Conservation (phyloP, 2,797 vertebrate species). For the Anguilla anguilla region DNA sequence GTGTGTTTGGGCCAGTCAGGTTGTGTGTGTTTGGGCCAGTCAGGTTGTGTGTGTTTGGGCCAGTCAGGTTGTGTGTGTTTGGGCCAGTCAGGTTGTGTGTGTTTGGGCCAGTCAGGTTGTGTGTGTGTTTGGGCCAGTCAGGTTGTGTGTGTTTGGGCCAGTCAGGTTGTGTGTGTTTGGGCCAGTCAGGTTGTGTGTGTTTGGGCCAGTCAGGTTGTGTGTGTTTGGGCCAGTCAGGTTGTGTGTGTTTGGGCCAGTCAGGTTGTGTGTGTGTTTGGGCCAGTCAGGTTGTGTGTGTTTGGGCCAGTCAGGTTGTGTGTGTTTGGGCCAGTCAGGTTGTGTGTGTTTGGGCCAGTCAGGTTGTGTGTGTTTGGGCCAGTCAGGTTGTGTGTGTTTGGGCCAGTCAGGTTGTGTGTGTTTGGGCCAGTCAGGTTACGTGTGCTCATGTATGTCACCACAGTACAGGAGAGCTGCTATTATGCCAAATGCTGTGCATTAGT, state of each 20-base stretch:
- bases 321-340: constrained; percentile 56
- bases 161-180: constrained; percentile 54
- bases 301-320: constrained; percentile 74
- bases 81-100: constrained; percentile 47
- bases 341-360: no score
- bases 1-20: not conserved
- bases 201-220: constrained; percentile 54
- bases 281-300: constrained; percentile 50
- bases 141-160: constrained; percentile 67
- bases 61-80: no score
- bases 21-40: constrained; percentile 67
- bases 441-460: constrained; percentile 85
- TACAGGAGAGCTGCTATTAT: constrained; percentile 77
- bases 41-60: constrained; percentile 57
- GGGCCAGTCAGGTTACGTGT: no score
- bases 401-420: constrained; percentile 50
- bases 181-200: constrained; percentile 71
- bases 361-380: not conserved
- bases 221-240: no score
- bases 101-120: no score
- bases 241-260: not conserved
- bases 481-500: constrained; percentile 81
- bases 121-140: not conserved
- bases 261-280: constrained; percentile 67
- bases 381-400: constrained; percentile 65